phyloP scores from a whole-genome alignment of 2,888 invertebrate genomes.

The Timema podura region DNA sequence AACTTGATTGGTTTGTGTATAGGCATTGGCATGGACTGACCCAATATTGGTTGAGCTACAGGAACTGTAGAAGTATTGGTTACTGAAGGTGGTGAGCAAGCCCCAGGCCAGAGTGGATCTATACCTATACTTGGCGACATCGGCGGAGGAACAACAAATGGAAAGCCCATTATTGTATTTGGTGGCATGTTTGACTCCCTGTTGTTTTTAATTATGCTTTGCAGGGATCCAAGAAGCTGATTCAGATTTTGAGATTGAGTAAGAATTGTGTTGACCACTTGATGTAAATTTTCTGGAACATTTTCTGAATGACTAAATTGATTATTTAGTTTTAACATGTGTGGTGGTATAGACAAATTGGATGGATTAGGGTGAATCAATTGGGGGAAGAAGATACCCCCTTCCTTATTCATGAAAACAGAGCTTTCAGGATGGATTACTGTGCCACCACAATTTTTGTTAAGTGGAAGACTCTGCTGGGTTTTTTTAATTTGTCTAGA shows the following conservation, averaged over 20 bases:
- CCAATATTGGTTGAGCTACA: constrained; percentile 28
- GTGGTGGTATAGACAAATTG: constrained; percentile 26
- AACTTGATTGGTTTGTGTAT: constrained; percentile 31
- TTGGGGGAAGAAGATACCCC: constrained; percentile 26
- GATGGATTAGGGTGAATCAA: constrained; percentile 21
- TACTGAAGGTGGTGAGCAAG: no score
- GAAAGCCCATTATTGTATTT: no score
- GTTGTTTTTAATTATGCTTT: constrained; percentile 31
- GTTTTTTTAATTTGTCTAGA: constrained; percentile 26
- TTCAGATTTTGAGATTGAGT: constrained; percentile 42
- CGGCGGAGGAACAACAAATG: no score
- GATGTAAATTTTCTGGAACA: constrained; percentile 39
- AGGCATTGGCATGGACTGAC: constrained; percentile 31
- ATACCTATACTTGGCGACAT: no score
- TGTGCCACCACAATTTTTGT: no score
- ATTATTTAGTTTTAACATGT: constrained; percentile 23
- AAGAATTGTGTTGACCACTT: constrained; percentile 40
- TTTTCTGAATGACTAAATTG: constrained; percentile 22
- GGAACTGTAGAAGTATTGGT: constrained; percentile 28
- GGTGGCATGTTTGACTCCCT: no score
- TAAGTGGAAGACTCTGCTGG: constrained; percentile 16
- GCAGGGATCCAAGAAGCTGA: constrained; percentile 39
- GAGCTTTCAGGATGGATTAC: constrained; percentile 21
- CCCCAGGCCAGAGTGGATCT: no score
- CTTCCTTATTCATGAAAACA: constrained; percentile 20